Evolutionary conservation across 2,797 vertebrate genomes (phyloP).

Genomic region (Dromococcyx pavoninus): DNA sequence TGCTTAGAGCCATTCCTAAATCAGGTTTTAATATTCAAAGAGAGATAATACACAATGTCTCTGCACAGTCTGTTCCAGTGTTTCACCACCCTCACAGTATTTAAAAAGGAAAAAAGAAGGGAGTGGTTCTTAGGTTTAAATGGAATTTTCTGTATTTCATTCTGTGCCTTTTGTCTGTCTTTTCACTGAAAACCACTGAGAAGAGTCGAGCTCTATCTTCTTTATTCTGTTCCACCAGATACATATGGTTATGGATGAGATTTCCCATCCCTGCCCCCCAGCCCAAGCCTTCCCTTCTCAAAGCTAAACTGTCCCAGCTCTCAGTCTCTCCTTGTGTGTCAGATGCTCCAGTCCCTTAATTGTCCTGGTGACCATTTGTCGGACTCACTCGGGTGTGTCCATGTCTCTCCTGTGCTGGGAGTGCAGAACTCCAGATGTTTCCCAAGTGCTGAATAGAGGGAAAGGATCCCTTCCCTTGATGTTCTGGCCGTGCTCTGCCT

Average conservation of each 20-base stretch:
- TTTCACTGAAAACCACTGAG: background rate
- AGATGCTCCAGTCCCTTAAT: background rate
- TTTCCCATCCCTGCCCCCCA: background rate
- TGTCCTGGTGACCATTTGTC: background rate
- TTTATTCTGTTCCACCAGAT: background rate
- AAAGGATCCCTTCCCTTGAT: background rate
- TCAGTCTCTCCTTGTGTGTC: background rate
- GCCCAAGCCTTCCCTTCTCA: background rate
- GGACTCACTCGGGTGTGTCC: background rate
- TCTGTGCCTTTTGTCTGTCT: background rate
- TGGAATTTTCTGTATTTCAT: background rate
- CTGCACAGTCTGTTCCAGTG: background rate
- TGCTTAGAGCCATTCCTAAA: background rate
- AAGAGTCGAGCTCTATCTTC: background rate
- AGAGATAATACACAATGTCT: background rate
- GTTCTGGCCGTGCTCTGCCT: background rate
- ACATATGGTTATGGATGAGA: background rate
- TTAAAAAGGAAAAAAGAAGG: background rate
- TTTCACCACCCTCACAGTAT: background rate
- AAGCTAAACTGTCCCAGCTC: background rate
- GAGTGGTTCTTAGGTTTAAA: background rate
- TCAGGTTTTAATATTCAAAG: background rate
- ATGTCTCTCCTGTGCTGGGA: background rate
- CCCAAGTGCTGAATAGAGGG: background rate
- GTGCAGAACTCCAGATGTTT: background rate